Evolutionary conservation across 2,113 vertebrate genomes (phyloP), one percentile per base, ranked within the genome.

Genomic region (Mastomys coucha): DNA sequence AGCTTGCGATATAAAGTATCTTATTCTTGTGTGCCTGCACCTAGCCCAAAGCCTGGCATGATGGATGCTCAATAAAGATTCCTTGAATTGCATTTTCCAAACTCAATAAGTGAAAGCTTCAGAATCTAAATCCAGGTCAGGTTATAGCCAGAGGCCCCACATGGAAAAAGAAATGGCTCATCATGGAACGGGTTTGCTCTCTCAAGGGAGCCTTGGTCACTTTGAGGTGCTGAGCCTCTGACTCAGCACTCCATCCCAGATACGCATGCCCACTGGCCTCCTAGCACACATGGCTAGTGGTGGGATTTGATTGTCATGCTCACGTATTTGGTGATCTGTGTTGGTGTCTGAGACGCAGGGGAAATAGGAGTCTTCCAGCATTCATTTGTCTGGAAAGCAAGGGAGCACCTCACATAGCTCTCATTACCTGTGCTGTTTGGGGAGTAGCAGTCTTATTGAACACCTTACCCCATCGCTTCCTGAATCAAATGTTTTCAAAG

Each of bases 91-190:
- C 56, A 80, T 88, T 97, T 91, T 92, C 89, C 53, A 92, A 89
- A 95, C 42, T 82, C 91, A 93, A 63, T 84, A 95, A 95, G 60
- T 56, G 88, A 94, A 97, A 96, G 92, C 90, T 94, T 95, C 70
- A 95, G 91, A 96, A 70, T 92, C 88, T 94, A 97, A 96, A 97
- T 75, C 94, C 86, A 97, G 87, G 93, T 91, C 91, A 97, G 82
- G 28, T 80, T 95, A 72, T 5, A 97, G 81, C 91, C 96, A 91
- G 76, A 96, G 92, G 95, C 92, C 24, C 31, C 81, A 45, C 56
- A 33, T 19, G 20, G 31, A 86, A 93, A 92, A 69, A 51, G 33
- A 91, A 75, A 92, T 20, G 69, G 67, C n/a, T 78, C 86, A 20
- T 53, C 39, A 63, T 51, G 26, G 17, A 73, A 85, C 88, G 0